These are phyloP conservation scores for Steinernema feltiae DNA, from an alignment of 1,140 invertebrate species.

Conservation along the genomic window DNA sequence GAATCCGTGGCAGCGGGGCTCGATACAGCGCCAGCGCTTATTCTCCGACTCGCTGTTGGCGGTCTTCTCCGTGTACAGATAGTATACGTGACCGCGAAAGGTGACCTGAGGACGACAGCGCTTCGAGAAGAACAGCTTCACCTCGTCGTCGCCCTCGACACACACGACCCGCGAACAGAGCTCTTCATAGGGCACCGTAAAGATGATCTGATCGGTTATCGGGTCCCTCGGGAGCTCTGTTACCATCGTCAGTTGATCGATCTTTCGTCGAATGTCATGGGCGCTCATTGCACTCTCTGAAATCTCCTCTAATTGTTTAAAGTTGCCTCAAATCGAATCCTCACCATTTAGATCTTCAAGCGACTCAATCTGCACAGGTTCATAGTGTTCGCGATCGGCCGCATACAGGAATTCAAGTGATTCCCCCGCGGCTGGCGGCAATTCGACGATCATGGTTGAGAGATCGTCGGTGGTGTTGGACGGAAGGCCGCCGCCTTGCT, in stretches of 20 bases:
- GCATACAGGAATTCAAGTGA: neutral
- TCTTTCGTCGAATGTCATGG: neutral
- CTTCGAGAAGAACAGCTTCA: conserved; percentile 4
- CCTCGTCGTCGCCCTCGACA: neutral
- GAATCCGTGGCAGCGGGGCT: neutral
- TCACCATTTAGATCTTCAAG: neutral
- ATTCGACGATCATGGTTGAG: neutral
- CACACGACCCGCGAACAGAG: neutral
- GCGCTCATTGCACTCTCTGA: neutral
- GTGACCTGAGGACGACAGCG: neutral
- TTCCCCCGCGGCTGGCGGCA: neutral
- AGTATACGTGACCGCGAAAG: neutral
- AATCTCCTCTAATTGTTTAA: neutral
- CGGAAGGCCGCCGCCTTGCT: neutral
- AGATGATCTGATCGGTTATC: neutral
- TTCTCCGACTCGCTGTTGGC: neutral
- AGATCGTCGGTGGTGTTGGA: neutral
- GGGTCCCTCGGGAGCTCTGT: neutral
- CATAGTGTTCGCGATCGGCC: neutral
- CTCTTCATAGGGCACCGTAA: neutral
- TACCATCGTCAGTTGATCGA: neutral
- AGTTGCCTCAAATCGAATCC: neutral
- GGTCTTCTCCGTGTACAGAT: neutral
- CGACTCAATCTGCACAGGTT: neutral
- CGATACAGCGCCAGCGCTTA: neutral